Evolutionary conservation across 2,797 vertebrate species (phyloP), one percentile per base, ranked within the genome.

Genomic region (Myoxocephalus aenaeus): DNA sequence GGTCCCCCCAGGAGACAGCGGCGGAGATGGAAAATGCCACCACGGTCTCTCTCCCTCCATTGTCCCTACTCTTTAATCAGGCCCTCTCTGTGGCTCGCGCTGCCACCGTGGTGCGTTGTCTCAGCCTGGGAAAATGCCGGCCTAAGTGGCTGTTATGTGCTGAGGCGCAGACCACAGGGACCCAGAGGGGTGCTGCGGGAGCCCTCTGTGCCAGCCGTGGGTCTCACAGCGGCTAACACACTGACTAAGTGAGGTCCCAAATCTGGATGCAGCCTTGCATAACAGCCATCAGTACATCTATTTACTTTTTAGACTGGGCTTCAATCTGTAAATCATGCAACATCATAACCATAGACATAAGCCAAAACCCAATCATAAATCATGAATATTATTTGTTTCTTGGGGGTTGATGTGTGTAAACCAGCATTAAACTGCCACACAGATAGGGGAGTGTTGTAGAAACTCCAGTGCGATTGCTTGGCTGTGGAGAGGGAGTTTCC

Each of bases 1-100:
- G 86, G 84, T 92, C 89, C 87, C 83, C 90, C 88, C 92, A 90
- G 91, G 92, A 93, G 93, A 93, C 92, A 87, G 90, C 75, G 87
- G 90, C 84, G 71, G 86, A 75, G 92, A 93, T 92, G 93, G 92
- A 92, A 93, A 94, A 95, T 92, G 93, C 93, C 93, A 94, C 92
- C 93, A 92, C 86, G 86, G 88, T 91, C 89, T 88, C 92, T 90
- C 90, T 93, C 88, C 87, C 89, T 91, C 93, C 85, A 95, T 95
- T 95, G 94, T 95, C 94, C 92, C 88, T 87, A 91, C 84, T 93
- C 95, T 96, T 94, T 95, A 96, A 95, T 96, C 95, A 95, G 92
- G 68, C 86, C 84, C 88, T 89, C 90, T 94, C 90, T 92, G 91
- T 81, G 93, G 92, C 90, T 94, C 81, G 54, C 86, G 83, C 92